These are phyloP conservation scores for Progne subis DNA, from an alignment of 2,113 vertebrate genomes.

Conservation along the genomic window DNA sequence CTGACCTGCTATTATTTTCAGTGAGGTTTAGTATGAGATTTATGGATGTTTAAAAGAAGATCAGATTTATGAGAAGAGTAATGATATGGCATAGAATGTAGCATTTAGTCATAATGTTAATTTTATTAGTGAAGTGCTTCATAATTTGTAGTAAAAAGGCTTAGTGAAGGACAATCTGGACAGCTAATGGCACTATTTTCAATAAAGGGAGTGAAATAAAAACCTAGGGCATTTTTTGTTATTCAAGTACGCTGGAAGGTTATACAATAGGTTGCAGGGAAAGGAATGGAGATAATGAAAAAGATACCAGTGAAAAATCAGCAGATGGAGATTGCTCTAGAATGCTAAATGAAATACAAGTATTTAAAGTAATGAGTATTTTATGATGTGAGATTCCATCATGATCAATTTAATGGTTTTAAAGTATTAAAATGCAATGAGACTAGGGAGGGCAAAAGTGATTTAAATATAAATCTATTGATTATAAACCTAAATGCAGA, in stretches of 20 bases:
- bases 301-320: neutral
- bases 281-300: neutral
- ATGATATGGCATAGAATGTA: neutral
- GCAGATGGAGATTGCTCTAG: neutral
- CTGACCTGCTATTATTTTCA: neutral
- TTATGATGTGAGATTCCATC: slow-evolving; percentile 19
- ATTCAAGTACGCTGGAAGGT: neutral
- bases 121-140: neutral
- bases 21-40: neutral
- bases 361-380: slow-evolving; percentile 42
- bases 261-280: neutral
- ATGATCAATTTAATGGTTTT: slow-evolving; percentile 14
- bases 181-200: neutral
- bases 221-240: neutral
- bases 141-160: neutral
- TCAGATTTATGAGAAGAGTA: neutral
- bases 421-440: slow-evolving; percentile 43
- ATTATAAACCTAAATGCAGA: slow-evolving; percentile 13
- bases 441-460: neutral
- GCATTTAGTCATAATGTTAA: neutral
- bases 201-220: neutral
- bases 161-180: neutral
- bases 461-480: slow-evolving; percentile 41
- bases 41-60: neutral
- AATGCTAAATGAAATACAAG: slow-evolving; percentile 19